Evolutionary conservation across 2,888 invertebrate species (phyloP), one percentile per base, ranked within the genome.

Genomic region (Chymomyza amoena): DNA sequence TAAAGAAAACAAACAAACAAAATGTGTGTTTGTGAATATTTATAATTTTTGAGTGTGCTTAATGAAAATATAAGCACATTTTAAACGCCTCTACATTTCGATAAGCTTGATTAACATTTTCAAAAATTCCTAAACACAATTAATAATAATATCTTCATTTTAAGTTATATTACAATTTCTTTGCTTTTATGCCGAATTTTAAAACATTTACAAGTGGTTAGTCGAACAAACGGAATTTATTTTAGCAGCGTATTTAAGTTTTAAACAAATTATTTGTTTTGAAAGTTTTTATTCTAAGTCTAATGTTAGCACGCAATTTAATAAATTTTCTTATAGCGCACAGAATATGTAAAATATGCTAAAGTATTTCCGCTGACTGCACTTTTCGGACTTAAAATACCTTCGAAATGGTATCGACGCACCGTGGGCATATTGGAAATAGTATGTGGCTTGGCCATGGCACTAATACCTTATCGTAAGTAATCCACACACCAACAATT

Each of bases 341-440:
- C 97, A 92, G 97, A 97, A 92, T 98, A 97, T 90, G 97, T 97
- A n/a, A 96, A 97, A 92, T 97, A 97, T 92, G 96, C 97, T n/a
- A 97, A 97, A 93, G 97, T 97, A 69, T 97, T 98, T 92, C 97
- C 97, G 59, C 92, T 97, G 63, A 94, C 96, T 62, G 95, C 95
- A 79, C 93, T 95, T 70, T 92, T 97, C 77, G 96, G 96, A 89
- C 94, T 97, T 88, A 97, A 97, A 93, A 93, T 98, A 78, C 97
- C 97, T 62, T 97, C 97, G 69, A 97, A 97, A 93, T 97, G 97
- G 97, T 97, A 97, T 91, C 93, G 97, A 81, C 94, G 97, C 89
- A 93, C 95, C 6, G 95, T 97, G 69, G 97, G 97, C 68, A 94
- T 95, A 20, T 92, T 96, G 83, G 97, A 98, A 92, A 96, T 97